Percentiles rank a stretch among this genome's conserved stretches.
Evolutionary conservation across 2,113 vertebrate species (phyloP).

Genomic region (Myiagra hebetior): DNA sequence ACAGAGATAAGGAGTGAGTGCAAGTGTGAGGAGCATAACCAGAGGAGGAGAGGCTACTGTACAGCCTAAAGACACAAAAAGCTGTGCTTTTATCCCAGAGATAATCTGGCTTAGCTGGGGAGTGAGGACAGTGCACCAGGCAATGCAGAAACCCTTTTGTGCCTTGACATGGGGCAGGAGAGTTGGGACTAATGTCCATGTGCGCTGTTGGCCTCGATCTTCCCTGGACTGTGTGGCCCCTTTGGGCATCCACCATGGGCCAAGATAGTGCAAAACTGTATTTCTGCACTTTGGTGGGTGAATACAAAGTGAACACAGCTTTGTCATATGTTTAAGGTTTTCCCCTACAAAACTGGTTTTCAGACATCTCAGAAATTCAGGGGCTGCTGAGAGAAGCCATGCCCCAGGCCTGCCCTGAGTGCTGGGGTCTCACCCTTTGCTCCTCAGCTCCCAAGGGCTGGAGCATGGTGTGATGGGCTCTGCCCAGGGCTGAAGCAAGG

Average conservation of each 20-base stretch:
- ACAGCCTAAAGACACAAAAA: not conserved
- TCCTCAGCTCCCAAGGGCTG: not conserved
- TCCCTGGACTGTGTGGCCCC: not conserved
- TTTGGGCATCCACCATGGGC: not conserved
- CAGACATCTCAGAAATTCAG: not conserved
- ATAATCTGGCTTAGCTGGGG: not conserved
- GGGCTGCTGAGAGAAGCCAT: not conserved
- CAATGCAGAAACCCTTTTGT: not conserved
- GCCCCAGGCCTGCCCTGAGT: not conserved
- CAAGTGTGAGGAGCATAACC: not conserved
- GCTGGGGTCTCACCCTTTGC: not conserved
- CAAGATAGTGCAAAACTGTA: not conserved
- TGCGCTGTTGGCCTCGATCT: accelerated
- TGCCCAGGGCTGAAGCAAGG: not conserved
- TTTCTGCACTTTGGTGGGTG: not conserved
- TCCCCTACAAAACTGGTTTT: not conserved
- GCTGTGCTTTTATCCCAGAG: not conserved
- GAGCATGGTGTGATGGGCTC: not conserved
- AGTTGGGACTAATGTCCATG: not conserved
- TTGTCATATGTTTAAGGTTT: not conserved
- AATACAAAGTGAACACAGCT: not conserved
- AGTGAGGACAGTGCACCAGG: not conserved
- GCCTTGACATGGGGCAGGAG: not conserved
- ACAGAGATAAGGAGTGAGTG: not conserved
- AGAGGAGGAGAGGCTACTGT: not conserved